These are phyloP conservation scores for Pica pica DNA, from an alignment of 2,113 vertebrate genomes.

Conservation along the genomic window DNA sequence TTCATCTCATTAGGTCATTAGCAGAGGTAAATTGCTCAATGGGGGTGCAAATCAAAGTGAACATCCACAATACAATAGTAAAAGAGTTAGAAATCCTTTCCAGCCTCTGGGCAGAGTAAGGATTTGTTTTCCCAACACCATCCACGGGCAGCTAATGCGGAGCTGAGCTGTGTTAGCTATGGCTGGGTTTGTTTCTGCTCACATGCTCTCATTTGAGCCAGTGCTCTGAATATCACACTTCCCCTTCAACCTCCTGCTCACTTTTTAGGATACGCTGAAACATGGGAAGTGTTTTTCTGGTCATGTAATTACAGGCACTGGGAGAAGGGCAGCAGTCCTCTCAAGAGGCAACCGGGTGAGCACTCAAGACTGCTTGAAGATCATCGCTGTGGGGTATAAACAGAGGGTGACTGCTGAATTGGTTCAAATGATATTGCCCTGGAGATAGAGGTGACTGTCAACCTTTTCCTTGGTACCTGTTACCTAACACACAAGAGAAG, in stretches of 20 bases:
- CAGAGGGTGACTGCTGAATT: not conserved
- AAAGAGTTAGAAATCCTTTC: not conserved
- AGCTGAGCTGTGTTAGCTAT: not conserved
- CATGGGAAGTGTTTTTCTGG: not conserved
- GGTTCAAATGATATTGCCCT: not conserved
- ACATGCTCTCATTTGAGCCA: not conserved
- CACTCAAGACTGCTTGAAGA: not conserved
- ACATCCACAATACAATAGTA: not conserved
- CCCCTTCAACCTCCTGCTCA: not conserved
- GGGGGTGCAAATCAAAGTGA: not conserved
- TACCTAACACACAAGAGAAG: rapidly evolving
- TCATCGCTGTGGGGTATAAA: not conserved
- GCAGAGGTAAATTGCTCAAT: not conserved
- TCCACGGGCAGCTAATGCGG: rapidly evolving
- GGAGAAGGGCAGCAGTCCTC: not conserved
- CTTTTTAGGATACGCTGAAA: not conserved
- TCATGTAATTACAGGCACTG: not conserved
- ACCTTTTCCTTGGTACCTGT: not conserved
- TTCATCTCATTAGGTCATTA: not conserved
- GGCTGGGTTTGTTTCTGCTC: not conserved
- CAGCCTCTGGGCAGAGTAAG: not conserved
- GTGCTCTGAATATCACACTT: not conserved
- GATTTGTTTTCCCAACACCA: not conserved
- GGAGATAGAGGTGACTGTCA: not conserved
- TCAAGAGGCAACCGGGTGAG: not conserved